phyloP scores from a whole-genome alignment of 1,140 invertebrate genomes.

The Linepithema humile region DNA sequence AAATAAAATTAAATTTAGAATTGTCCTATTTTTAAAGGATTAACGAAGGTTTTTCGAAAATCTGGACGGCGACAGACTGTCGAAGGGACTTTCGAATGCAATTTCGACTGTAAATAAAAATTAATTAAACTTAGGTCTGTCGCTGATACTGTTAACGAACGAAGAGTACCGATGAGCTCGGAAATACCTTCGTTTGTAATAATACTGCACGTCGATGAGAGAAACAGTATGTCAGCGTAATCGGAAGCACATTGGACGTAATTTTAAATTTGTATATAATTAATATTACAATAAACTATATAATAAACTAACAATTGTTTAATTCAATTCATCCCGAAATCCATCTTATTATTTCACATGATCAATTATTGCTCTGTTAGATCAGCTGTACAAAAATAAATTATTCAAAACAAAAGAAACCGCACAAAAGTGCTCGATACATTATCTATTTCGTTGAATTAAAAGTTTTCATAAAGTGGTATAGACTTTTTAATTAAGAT shows the following conservation, averaged over 20 bases:
- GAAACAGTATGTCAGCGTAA: conserved; percentile 58
- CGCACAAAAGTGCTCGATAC: too few species aligned
- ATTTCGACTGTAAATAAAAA: conserved; percentile 68
- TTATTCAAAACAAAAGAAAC: not conserved
- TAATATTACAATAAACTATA: conserved; percentile 81
- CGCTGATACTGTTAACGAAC: conserved; percentile 48
- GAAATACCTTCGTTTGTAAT: conserved; percentile 55
- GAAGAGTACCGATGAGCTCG: conserved; percentile 3
- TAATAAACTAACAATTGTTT: conserved; percentile 61
- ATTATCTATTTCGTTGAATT: too few species aligned
- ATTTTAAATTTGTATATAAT: conserved; percentile 83
- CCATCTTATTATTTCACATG: too few species aligned
- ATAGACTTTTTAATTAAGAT: too few species aligned
- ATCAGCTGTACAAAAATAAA: not conserved
- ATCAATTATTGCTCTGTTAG: not conserved
- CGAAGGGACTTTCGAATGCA: conserved; percentile 1
- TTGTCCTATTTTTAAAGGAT: conserved; percentile 43
- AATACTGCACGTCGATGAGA: conserved; percentile 59
- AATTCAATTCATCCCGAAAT: not conserved
- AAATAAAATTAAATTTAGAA: conserved; percentile 25
- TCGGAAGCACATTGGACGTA: conserved; percentile 70
- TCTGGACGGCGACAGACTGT: not conserved
- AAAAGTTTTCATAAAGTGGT: not conserved
- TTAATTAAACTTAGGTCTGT: conserved; percentile 66
- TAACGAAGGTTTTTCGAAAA: conserved; percentile 8